Evolutionary conservation across 2,888 invertebrate species (phyloP), one percentile per base, ranked within the genome.

Genomic region (Noctua fimbriata): DNA sequence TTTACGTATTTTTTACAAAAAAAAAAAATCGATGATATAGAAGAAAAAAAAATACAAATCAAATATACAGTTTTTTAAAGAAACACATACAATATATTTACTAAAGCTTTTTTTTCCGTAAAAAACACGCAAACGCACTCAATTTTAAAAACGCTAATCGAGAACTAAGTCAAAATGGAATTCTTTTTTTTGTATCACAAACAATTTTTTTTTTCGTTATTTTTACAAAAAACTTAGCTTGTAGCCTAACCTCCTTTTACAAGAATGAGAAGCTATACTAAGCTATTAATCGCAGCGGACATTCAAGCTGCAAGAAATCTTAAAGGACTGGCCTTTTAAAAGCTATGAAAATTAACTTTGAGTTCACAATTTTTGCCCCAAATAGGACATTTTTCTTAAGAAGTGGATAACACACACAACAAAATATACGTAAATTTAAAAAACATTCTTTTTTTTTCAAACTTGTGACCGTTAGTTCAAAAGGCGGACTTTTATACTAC

Each of bases 151-250:
- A 71, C 82, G 77, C 88, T 88, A 88, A 89, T 91, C 85, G 88
- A 90, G 63, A 92, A 92, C 95, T 94, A 95, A 94, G 90, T 89
- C 91, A 95, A 95, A 95, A 96, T 95, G 95, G 96, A 95, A 96
- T 95, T 85, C 78, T 91, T 92, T 92, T 92, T 90, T 92, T 93
- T 93, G 89, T 95, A 96, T 96, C 96, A 96, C 96, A 96, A 89
- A 89, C 87, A 85, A 77, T 81, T 71, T 70, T 66, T 69, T 67
- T 84, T 84, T 76, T 70, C 71, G 69, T 47, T 77, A 67, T 71
- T 75, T 80, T 49, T 24, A 16, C 14, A 44, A 69, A 73, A 18
- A 36, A 41, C 66, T 85, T 55, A 67, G 66, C 21, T 10, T 12
- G 3, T 58, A 65, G 69, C 73, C 36, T 52, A 69, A n/a, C 65